phyloP scores from a whole-genome alignment of 30 jellyfish, hydroid and myxozoan genomes.

The Hydra vulgaris region DNA sequence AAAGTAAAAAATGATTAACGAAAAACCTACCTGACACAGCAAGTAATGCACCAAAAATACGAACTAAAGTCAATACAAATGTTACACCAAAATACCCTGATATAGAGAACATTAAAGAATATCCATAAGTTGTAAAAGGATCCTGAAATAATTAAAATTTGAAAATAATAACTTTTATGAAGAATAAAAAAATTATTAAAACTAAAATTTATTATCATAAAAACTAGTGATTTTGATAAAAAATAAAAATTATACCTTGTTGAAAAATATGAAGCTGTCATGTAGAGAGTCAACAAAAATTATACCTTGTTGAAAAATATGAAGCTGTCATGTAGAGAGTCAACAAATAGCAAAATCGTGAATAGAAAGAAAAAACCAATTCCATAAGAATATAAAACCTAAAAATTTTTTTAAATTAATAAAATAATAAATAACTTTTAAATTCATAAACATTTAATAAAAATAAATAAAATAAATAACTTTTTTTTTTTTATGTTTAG shows the following conservation, averaged over 20 bases:
- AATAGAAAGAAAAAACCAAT: slow-evolving; percentile 75
- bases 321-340: slow-evolving; percentile 51
- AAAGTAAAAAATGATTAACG: too few relatives aligned
- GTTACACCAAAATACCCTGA: slow-evolving; percentile 78
- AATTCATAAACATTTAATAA: too few relatives aligned
- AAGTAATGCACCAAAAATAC: slow-evolving; percentile 71
- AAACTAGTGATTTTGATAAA: too few relatives aligned
- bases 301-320: slow-evolving; percentile 42
- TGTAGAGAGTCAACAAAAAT: slow-evolving; percentile 25
- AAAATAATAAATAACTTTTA: too few relatives aligned
- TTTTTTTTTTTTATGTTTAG: too few relatives aligned
- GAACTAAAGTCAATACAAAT: slow-evolving; percentile 61
- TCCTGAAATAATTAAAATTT: slow-evolving; percentile 24
- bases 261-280: slow-evolving; percentile 48
- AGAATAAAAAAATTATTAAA: too few relatives aligned
- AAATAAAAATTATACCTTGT: slow-evolving; percentile 27
- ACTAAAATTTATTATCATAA: too few relatives aligned
- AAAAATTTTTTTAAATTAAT: too few relatives aligned
- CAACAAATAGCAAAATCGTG: slow-evolving; percentile 33
- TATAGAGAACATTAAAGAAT: slow-evolving; percentile 55
- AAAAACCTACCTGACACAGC: slow-evolving; percentile 62
- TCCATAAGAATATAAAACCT: slow-evolving; percentile 78
- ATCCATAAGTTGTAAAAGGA: slow-evolving; percentile 59
- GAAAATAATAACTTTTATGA: not conserved
- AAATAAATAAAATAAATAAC: too few relatives aligned